A percentile compares a stretch with the other conserved stretches of the same genome.
phyloP scores from a whole-genome alignment of 2,113 vertebrate genomes.

The Benitochromis conjunctus region DNA sequence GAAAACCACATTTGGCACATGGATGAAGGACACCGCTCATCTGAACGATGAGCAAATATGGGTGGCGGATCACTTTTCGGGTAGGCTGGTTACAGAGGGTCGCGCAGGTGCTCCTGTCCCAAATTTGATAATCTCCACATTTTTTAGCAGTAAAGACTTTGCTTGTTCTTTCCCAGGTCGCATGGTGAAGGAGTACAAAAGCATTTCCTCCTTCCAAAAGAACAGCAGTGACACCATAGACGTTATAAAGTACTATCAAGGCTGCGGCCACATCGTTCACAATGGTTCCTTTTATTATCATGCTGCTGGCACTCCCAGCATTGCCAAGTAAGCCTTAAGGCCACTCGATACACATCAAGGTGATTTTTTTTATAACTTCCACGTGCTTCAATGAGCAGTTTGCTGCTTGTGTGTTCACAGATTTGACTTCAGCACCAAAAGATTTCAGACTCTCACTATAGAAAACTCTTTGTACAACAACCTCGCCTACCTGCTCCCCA shows the following conservation, averaged over 20 bases:
- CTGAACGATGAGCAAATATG: slow-evolving; percentile 83
- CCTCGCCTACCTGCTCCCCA: slow-evolving; percentile 86
- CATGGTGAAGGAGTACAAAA: slow-evolving; percentile 81
- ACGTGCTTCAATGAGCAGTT: background rate
- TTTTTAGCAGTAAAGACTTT: background rate
- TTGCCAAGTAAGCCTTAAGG: slow-evolving; percentile 78
- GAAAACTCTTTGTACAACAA: slow-evolving; percentile 83
- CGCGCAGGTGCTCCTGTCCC: background rate
- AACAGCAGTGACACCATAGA: slow-evolving; percentile 75
- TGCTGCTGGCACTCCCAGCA: slow-evolving; percentile 81
- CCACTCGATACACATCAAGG: background rate
- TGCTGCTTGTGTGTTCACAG: slow-evolving; percentile 62
- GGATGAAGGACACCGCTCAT: slow-evolving; percentile 85
- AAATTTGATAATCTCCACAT: background rate
- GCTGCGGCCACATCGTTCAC: slow-evolving; percentile 86
- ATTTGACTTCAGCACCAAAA: slow-evolving; percentile 76
- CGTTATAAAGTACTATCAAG: slow-evolving; percentile 82
- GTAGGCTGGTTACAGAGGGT: slow-evolving; percentile 28
- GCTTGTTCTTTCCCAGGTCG: slow-evolving; percentile 72
- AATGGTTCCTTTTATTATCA: slow-evolving; percentile 91
- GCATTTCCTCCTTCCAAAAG: slow-evolving; percentile 78
- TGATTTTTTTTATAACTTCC: background rate
- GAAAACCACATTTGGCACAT: slow-evolving; percentile 84
- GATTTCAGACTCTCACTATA: slow-evolving; percentile 69
- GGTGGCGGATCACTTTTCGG: slow-evolving; percentile 92